These are phyloP conservation scores for Speoplatyrhinus poulsoni DNA, from an alignment of 2,113 vertebrate genomes.

Conservation along the genomic window DNA sequence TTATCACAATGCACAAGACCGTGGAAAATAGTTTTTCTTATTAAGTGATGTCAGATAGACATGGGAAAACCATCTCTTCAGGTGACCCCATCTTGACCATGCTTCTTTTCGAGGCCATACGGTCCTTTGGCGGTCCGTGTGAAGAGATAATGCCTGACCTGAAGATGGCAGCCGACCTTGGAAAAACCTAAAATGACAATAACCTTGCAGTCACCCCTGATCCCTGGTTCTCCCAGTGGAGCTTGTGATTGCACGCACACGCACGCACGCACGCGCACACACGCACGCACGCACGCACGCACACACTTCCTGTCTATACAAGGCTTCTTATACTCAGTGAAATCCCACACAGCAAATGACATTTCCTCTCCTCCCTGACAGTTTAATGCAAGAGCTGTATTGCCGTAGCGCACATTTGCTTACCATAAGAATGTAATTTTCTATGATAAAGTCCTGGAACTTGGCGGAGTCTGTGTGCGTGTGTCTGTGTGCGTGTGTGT, in stretches of 20 bases:
- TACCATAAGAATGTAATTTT: slow-evolving; percentile 81
- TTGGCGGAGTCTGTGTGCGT: slow-evolving; percentile 57
- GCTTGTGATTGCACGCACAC: not conserved
- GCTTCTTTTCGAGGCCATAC: slow-evolving; percentile 51
- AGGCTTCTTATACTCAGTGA: slow-evolving; percentile 53
- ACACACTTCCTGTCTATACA: not conserved
- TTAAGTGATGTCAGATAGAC: not conserved
- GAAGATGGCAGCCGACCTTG: slow-evolving; percentile 65
- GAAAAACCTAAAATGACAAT: slow-evolving; percentile 50
- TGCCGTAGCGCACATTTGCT: slow-evolving; percentile 75
- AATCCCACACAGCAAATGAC: slow-evolving; percentile 56
- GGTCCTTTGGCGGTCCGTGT: slow-evolving; percentile 49
- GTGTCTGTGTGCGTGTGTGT: not conserved
- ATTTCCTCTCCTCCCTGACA: slow-evolving; percentile 60
- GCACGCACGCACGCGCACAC: not conserved
- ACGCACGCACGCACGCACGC: not conserved
- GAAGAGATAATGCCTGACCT: slow-evolving; percentile 62
- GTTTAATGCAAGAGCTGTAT: slow-evolving; percentile 66
- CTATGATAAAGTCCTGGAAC: slow-evolving; percentile 74
- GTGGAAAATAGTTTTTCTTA: not conserved
- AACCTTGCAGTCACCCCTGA: slow-evolving; percentile 58
- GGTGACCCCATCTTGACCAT: slow-evolving; percentile 31
- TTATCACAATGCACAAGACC: not conserved
- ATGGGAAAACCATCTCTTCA: slow-evolving; percentile 23
- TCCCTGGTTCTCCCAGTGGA: slow-evolving; percentile 32